These are phyloP conservation scores for Mugil cephalus DNA, from an alignment of 2,113 vertebrate genomes.

Conservation along the genomic window DNA sequence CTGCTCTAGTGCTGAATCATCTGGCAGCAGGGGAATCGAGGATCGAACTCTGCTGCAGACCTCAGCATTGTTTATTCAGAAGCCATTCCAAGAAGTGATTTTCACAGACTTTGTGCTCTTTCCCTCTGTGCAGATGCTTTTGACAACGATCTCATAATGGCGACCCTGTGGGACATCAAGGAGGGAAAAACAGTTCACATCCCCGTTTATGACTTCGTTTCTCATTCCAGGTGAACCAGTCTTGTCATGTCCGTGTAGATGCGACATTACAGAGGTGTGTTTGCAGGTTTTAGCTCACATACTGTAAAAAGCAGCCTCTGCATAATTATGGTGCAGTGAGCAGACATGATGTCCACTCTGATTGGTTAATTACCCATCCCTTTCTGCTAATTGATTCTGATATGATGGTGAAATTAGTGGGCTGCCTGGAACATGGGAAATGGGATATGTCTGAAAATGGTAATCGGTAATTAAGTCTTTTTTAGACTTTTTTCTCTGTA, in stretches of 20 bases:
- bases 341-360: background rate
- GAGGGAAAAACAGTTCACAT: constrained; percentile 94
- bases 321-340: background rate
- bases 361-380: background rate
- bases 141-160: constrained; percentile 93
- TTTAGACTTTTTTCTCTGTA: too few species aligned
- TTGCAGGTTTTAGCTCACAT: background rate
- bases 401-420: background rate
- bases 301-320: background rate
- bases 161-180: constrained; percentile 90
- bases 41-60: background rate
- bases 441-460: too few species aligned
- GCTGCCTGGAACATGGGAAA: background rate
- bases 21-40: background rate
- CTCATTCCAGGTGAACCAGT: constrained; percentile 90
- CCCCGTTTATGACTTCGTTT: constrained; percentile 95
- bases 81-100: background rate
- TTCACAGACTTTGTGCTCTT: background rate
- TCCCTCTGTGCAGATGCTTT: constrained; percentile 88
- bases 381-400: background rate
- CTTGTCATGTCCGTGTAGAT: background rate
- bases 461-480: too few species aligned
- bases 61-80: background rate
- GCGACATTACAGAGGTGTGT: background rate
- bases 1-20: background rate